Conservation (phyloP, 2,888 invertebrate species). For the Griposia aprilina region DNA sequence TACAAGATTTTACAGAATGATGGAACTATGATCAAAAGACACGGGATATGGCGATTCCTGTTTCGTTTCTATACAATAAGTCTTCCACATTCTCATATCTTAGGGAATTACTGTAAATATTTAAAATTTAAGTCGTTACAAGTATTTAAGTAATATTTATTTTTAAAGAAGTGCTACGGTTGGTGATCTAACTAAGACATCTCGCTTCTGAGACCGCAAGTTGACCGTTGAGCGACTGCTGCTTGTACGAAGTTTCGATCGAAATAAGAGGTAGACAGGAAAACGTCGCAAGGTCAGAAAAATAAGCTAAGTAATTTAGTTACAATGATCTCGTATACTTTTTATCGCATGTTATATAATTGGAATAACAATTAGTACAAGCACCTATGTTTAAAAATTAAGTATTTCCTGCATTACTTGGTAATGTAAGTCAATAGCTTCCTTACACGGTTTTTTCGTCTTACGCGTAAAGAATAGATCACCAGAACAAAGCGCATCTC, state of each 20-base stretch:
- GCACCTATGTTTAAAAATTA: conserved; percentile 1
- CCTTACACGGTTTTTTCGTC: conserved; percentile 16
- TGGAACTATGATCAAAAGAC: background rate
- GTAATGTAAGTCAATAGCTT: conserved; percentile 18
- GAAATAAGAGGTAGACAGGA: conserved; percentile 1
- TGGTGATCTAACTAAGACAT: background rate
- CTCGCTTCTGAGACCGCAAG: background rate
- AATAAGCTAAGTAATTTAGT: conserved; percentile 7
- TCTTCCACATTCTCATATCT: background rate
- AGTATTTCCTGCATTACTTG: conserved; percentile 18
- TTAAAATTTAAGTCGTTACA: background rate
- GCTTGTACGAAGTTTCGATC: background rate
- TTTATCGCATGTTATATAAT: conserved; percentile 36
- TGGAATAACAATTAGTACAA: conserved; percentile 11
- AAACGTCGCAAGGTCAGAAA: conserved; percentile 13
- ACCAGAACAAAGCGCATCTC: background rate
- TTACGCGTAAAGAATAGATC: conserved; percentile 1
- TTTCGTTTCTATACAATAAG: background rate
- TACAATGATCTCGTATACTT: conserved; percentile 15
- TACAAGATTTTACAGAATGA: background rate
- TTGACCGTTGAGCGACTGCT: background rate
- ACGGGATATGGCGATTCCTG: background rate
- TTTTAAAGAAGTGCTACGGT: background rate
- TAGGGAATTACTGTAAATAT: background rate
- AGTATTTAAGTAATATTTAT: background rate